Base-by-base conservation (phyloP, 2,113 vertebrate species). In the Myxocyprinus asiaticus region DNA sequence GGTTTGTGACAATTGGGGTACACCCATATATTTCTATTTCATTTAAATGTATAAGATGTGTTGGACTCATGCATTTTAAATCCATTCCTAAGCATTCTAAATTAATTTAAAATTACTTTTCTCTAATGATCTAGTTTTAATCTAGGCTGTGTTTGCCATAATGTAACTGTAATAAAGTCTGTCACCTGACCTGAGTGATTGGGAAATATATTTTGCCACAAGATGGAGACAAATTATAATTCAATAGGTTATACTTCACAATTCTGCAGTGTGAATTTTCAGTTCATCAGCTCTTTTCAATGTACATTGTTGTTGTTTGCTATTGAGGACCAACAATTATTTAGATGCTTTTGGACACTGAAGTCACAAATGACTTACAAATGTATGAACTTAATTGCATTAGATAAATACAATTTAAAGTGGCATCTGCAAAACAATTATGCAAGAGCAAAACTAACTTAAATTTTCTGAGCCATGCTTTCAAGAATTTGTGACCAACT, bases 221-320 rank as follows among this genome's bases (percentile, higher is more conserved):
- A 59, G 69, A 72, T 72, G 69, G 69, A 56, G 55, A 47, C 55
- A 72, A 45, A 59, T 7, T 56, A 12, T 56, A n/a, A 6, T 58
- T 58, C 55, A 58, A 58, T 58, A 33, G 55, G 55, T 12, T 58
- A 12, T 53, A 33, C 22, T 53, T 53, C 50, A 0, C 3, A 33
- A n/a, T 58, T 15, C 50, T 11, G 50, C 50, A 53, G 50, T 53
- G 8, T 53, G 9, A 1, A 10, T 4, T 10, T 11, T 53, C 4
- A 12, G 6, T 48, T 9, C 0, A 1, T 53, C 10, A 2, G 50
- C 50, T 12, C 3, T 10, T 3, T 53, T 10, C 9, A 10, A 4
- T 53, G 6, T 48, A 48, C 47, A 48, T 48, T 48, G 6, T 4
- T 48, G 47, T 48, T 48, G 6, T 48, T 48, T 7, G 5, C 5